Evolutionary conservation across 1,140 invertebrate genomes (phyloP).

Genomic region (Scaptomyza graminum): DNA sequence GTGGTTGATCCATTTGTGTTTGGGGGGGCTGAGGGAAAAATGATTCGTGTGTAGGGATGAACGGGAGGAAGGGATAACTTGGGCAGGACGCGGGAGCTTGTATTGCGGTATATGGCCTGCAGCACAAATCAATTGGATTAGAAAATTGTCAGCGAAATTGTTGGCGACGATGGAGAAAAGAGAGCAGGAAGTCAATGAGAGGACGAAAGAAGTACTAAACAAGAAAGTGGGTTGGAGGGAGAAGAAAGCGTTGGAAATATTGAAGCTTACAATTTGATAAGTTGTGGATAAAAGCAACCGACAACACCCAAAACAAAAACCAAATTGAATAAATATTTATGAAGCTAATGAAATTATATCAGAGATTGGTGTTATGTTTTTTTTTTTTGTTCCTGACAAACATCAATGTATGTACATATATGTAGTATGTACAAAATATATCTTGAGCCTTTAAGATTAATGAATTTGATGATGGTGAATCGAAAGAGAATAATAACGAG

Average conservation of each 20-base stretch:
- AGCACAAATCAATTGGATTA: slow-evolving; percentile 81
- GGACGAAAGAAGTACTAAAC: neutral
- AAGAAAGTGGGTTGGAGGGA: neutral
- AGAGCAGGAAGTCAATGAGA: neutral
- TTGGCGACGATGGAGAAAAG: slow-evolving; percentile 4
- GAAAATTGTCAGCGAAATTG: slow-evolving; percentile 75
- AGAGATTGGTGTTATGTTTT: slow-evolving; percentile 50
- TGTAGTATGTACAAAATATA: slow-evolving; percentile 21
- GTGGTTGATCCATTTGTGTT: slow-evolving; percentile 55
- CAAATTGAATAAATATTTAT: slow-evolving; percentile 80
- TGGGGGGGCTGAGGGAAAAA: slow-evolving; percentile 10
- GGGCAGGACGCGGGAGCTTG: neutral
- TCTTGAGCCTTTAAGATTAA: too few relatives aligned
- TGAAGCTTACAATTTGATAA: slow-evolving; percentile 75
- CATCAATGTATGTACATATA: slow-evolving; percentile 10
- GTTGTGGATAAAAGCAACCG: slow-evolving; percentile 75
- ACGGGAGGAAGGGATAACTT: neutral
- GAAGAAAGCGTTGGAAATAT: slow-evolving; percentile 49
- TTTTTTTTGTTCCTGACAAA: slow-evolving; percentile 8
- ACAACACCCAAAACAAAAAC: slow-evolving; percentile 54
- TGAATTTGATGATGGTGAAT: neutral
- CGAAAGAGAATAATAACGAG: too few relatives aligned
- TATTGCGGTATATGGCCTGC: slow-evolving; percentile 50
- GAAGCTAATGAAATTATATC: slow-evolving; percentile 81
- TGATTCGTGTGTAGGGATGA: too few relatives aligned